Evolutionary conservation across 1,140 invertebrate species (phyloP), one percentile per base, ranked within the genome.

Genomic region (Trypoxylus dichotomus): DNA sequence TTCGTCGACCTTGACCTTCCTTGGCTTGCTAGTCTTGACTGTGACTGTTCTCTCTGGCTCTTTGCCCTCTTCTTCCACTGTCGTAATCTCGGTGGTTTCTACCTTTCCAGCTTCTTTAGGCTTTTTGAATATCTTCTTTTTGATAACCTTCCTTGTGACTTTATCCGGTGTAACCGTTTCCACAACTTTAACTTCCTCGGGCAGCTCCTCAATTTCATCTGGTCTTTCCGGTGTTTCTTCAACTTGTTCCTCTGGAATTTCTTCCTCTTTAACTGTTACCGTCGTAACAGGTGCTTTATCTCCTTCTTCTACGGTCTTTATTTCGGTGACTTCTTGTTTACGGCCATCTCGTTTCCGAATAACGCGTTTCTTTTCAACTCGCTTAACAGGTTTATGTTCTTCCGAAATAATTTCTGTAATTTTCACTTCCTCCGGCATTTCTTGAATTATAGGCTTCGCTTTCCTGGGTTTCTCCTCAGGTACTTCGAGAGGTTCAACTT

Each of bases 21-120:
- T 75, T 21, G 24, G 37, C 71, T 79, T 76, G 43, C 41, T 76
- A 79, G 79, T 79, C 58, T 81, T 78, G 19, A 76, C 37, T 25
- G 80, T 80, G 77, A 88, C 80, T 37, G 68, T 82, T 43, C 77
- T 84, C 78, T 79, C 79, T 19, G 85, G 85, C 78, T 83, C 7
- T 7, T 32, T 29, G 72, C 82, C 83, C 78, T 84, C 82, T 79
- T 86, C 83, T 75, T 86, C 81, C 1, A 85, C 80, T 1, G 84
- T 85, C 1, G 82, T 77, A 8, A 82, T 82, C 81, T 84, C 80
- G 1, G 81, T 85, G 83, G 81, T 81, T 79, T 84, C 82, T 71
- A 82, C 80, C 54, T 83, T 83, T 15, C 81, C 79, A 21, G 84
- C 87, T 60, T 79, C 83, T 75, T 19, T 73, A 7, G 32, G 32